Conservation (phyloP, 2,113 vertebrate species). For the Trematocara marginatum region DNA sequence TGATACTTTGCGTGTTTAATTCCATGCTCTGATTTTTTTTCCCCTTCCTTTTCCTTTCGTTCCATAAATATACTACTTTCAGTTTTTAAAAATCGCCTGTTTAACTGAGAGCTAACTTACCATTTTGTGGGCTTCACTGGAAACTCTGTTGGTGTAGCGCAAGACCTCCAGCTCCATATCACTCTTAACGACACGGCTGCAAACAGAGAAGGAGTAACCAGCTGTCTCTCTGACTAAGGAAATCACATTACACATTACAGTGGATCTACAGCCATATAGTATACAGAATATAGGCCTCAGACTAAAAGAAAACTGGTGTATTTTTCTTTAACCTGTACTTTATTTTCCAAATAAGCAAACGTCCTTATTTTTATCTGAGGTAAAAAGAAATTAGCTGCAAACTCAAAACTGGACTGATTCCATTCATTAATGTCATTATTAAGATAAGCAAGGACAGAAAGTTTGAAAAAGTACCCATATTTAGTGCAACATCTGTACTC, state of each 20-base stretch:
- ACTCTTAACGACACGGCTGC: conserved; percentile 89
- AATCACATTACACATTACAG: neutral
- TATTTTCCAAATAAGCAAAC: neutral
- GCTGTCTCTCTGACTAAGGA: neutral
- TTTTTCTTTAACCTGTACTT: neutral
- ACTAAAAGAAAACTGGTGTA: neutral
- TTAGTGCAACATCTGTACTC: neutral
- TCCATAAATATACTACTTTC: neutral
- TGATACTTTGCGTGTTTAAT: neutral
- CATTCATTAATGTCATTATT: neutral
- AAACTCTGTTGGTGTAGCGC: conserved; percentile 93
- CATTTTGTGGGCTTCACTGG: conserved; percentile 95
- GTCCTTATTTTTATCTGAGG: neutral
- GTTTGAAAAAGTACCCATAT: neutral
- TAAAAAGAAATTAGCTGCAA: neutral
- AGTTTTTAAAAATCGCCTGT: neutral
- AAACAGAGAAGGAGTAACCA: neutral
- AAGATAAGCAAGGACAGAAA: neutral
- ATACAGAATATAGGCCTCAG: accelerated
- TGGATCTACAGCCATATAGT: neutral
- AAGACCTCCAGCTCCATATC: conserved; percentile 97
- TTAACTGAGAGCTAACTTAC: conserved; percentile 58
- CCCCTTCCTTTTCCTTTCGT: neutral
- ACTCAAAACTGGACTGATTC: neutral
- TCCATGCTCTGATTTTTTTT: neutral